Evolutionary conservation across 2,888 invertebrate species (phyloP).

Genomic region (Fragum sueziense): DNA sequence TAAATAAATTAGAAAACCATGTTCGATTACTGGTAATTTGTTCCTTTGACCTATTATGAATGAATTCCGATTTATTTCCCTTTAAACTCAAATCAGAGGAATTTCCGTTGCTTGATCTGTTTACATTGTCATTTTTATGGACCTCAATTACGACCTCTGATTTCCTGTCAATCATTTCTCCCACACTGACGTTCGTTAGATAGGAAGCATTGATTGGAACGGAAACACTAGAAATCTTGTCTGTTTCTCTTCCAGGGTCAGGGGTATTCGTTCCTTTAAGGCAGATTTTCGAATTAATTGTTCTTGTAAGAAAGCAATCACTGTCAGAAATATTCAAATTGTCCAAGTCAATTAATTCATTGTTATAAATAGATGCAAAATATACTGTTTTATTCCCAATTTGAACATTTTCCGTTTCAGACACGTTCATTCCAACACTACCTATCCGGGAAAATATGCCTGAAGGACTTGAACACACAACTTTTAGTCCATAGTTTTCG

Average conservation of each 20-base stretch:
- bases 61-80: constrained; percentile 10
- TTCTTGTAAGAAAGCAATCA: neutral
- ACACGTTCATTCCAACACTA: neutral
- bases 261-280: neutral
- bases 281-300: neutral
- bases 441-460: neutral
- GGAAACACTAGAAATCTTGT: neutral
- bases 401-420: neutral
- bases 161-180: constrained; percentile 4
- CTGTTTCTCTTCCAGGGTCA: neutral
- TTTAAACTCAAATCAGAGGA: constrained; percentile 12
- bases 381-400: constrained; percentile 2
- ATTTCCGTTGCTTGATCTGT: constrained; percentile 10
- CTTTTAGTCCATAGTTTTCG: neutral
- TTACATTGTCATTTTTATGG: constrained; percentile 20
- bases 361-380: neutral
- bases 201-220: constrained; percentile 6
- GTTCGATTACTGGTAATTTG: constrained; percentile 8
- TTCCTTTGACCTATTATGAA: constrained; percentile 1
- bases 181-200: neutral
- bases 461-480: neutral
- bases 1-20: neutral
- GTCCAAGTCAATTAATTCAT: neutral
- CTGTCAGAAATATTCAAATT: neutral
- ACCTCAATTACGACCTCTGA: constrained; percentile 12